Conservation (phyloP, 1,140 invertebrate genomes). For the Pentalonia nigronervosa region DNA sequence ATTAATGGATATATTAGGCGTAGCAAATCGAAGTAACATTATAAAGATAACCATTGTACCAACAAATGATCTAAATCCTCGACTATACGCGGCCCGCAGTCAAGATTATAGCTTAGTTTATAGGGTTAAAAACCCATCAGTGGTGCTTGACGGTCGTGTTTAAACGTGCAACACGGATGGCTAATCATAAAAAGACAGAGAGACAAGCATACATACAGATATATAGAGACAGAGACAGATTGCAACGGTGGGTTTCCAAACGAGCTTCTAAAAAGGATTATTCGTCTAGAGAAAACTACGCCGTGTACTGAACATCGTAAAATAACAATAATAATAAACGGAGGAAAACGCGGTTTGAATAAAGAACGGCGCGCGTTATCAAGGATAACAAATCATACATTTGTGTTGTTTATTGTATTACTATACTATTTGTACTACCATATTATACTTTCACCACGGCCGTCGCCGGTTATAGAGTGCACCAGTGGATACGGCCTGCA, state of each 20-base stretch:
- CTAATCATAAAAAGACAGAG: background rate
- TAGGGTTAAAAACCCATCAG: slow-evolving; percentile 49
- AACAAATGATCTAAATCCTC: background rate
- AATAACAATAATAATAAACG: background rate
- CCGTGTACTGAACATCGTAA: background rate
- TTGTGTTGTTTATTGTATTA: background rate
- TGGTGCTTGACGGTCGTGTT: slow-evolving; percentile 37
- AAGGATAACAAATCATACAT: slow-evolving; percentile 12
- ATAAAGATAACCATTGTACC: background rate
- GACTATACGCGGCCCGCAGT: background rate
- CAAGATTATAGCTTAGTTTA: background rate
- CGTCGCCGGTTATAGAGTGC: background rate
- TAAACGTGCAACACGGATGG: slow-evolving; percentile 33
- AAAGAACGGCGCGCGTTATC: background rate
- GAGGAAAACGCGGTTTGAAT: background rate
- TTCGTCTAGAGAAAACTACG: background rate
- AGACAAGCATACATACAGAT: background rate
- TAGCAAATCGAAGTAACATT: background rate
- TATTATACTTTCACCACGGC: slow-evolving; percentile 30
- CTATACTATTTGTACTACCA: background rate
- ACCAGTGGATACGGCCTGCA: too few relatives aligned
- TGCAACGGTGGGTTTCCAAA: background rate
- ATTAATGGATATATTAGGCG: background rate
- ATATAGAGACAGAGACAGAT: background rate
- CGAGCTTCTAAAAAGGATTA: background rate